phyloP scores from a whole-genome alignment of 2,888 invertebrate genomes.

The Polydrusus cervinus region DNA sequence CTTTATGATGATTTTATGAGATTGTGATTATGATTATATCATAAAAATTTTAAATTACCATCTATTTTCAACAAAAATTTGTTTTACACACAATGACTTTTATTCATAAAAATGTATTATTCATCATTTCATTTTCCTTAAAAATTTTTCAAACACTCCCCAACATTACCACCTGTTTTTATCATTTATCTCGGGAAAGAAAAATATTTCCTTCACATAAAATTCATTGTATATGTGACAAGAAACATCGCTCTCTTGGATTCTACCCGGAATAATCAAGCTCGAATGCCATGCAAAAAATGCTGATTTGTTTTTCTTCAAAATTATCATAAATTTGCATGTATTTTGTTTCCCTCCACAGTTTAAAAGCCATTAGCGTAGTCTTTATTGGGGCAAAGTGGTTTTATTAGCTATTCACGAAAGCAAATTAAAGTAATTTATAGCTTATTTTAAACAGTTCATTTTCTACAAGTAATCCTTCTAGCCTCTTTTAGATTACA shows the following conservation, averaged over 20 bases:
- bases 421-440: slow-evolving; percentile 37
- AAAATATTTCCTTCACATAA: slow-evolving; percentile 43
- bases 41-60: not conserved
- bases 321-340: slow-evolving; percentile 51
- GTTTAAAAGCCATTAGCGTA: slow-evolving; percentile 44
- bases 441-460: slow-evolving; percentile 15
- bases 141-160: slow-evolving; percentile 34
- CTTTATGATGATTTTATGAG: too few relatives aligned
- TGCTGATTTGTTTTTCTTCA: slow-evolving; percentile 45
- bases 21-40: too few relatives aligned
- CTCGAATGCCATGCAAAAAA: slow-evolving; percentile 45
- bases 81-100: slow-evolving; percentile 21
- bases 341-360: slow-evolving; percentile 38
- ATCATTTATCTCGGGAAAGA: slow-evolving; percentile 42
- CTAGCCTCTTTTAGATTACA: not conserved
- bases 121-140: slow-evolving; percentile 35
- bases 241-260: slow-evolving; percentile 45
- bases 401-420: slow-evolving; percentile 37
- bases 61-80: not conserved
- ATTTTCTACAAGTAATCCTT: slow-evolving; percentile 33
- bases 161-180: slow-evolving; percentile 39
- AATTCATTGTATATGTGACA: slow-evolving; percentile 50
- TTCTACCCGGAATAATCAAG: slow-evolving; percentile 44
- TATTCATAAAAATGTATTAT: slow-evolving; percentile 31
- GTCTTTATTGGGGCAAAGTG: slow-evolving; percentile 28